Evolutionary conservation across 2,797 vertebrate species (phyloP), one percentile per base, ranked within the genome.

Genomic region (Limnodromus scolopaceus): DNA sequence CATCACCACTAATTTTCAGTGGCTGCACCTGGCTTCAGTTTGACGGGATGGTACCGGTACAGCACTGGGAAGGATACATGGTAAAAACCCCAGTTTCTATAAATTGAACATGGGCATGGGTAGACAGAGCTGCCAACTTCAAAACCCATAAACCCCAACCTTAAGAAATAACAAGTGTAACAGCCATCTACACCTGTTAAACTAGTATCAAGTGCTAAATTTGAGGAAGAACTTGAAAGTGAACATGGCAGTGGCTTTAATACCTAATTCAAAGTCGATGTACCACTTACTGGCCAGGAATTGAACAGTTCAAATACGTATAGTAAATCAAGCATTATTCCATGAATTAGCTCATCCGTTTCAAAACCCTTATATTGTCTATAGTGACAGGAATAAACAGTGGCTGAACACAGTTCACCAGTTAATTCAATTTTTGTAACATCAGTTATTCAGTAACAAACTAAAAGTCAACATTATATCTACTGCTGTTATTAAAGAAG

Each of bases 71-170:
- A 87, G 23, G 34, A 49, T 7, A 76, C 10, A 19, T 3, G 5
- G 1, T 5, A 48, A 86, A 60, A 66, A 46, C 13, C 1, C 11
- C 51, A 5, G 6, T 48, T 91, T 71, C 68, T 22, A 65, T 2
- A 38, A 18, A 41, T 18, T 71, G 45, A 5, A 65, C 48, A 13
- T 4, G 4, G 30, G 16, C 16, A 46, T 0, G 0, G 25, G 14
- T 12, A 63, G 11, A 55, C 11, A 83, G 53, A 78, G 20, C 2
- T 53, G 22, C 2, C 41, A 87, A 38, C 17, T 70, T 32, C 5
- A 70, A 66, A 69, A 83, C 11, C 24, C 11, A 43, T 20, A 66
- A 72, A 38, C 16, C 4, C 9, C 7, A 70, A 0, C 3, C 14
- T 38, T 23, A 70, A 69, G 32, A 61, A 83, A 51, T 24, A 77